A percentile compares a stretch with the other conserved stretches of the same genome.
Conservation (phyloP, 2,113 vertebrate species). For the Sphaerodactylus townsendi region DNA sequence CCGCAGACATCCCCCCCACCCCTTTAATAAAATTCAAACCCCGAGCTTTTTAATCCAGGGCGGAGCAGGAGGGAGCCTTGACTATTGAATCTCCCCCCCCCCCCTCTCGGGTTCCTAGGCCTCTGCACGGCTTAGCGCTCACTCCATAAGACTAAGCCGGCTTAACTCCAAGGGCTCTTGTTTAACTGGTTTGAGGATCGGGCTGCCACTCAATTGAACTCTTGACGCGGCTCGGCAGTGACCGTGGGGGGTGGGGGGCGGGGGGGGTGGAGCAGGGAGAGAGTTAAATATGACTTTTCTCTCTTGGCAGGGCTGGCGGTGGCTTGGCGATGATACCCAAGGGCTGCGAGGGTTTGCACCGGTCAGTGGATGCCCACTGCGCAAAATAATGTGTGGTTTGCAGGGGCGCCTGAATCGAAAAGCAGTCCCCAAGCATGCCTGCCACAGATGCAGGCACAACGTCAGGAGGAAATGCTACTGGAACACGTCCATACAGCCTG, state of each 20-base stretch:
- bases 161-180: constrained; percentile 29
- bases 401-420: background rate
- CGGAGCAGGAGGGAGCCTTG: constrained; percentile 6
- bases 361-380: background rate
- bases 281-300: background rate
- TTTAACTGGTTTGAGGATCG: constrained; percentile 34
- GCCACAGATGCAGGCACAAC: too few species aligned
- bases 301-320: background rate
- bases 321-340: background rate
- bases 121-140: constrained; percentile 28
- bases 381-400: background rate
- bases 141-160: constrained; percentile 28
- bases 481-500: too few species aligned
- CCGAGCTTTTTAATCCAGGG: constrained; percentile 27
- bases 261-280: background rate
- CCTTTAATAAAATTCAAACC: background rate
- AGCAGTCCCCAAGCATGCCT: too few species aligned
- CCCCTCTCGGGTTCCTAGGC: constrained; percentile 13
- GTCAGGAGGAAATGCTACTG: too few species aligned
- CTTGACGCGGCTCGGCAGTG: constrained; percentile 1
- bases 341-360: background rate
- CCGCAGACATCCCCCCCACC: background rate
- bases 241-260: background rate
- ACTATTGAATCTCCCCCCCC: background rate
- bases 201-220: constrained; percentile 5